phyloP scores from a whole-genome alignment of 1,140 invertebrate genomes.

The Monomorium pharaonis region DNA sequence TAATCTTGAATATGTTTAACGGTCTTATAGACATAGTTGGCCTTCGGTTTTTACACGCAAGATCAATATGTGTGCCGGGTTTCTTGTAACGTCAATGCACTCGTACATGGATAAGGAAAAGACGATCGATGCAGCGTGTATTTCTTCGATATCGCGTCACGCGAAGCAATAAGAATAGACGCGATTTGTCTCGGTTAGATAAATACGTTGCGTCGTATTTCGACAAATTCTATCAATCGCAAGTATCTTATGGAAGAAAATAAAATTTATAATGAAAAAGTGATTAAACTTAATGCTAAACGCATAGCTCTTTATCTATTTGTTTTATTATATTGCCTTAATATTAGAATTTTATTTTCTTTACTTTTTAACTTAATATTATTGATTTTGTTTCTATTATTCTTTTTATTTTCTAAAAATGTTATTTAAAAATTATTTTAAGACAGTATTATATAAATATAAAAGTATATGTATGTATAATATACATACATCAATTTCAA shows the following conservation, averaged over 20 bases:
- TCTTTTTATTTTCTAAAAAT: background rate
- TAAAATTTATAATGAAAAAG: background rate
- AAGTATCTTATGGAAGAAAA: background rate
- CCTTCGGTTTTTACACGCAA: conserved; percentile 38
- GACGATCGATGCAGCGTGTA: conserved; percentile 35
- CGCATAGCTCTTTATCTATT: too few species aligned
- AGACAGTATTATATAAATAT: background rate
- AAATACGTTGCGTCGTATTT: background rate
- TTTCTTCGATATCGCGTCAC: conserved; percentile 49
- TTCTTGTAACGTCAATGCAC: conserved; percentile 50
- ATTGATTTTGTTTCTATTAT: background rate
- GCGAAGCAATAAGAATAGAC: conserved; percentile 35
- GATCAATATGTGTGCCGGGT: conserved; percentile 28
- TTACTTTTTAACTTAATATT: background rate
- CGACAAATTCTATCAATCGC: background rate
- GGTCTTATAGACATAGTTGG: conserved; percentile 9
- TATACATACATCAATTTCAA: background rate
- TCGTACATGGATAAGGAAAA: conserved; percentile 47
- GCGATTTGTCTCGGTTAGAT: conserved; percentile 24
- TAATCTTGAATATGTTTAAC: conserved; percentile 8
- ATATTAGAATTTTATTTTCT: background rate
- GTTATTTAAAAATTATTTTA: background rate
- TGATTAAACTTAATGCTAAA: background rate
- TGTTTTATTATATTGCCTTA: background rate
- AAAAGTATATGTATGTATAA: too few species aligned